A percentile compares a stretch with the other conserved stretches of the same genome.
phyloP scores from a whole-genome alignment of 2,888 invertebrate species.

The Polydrusus cervinus region DNA sequence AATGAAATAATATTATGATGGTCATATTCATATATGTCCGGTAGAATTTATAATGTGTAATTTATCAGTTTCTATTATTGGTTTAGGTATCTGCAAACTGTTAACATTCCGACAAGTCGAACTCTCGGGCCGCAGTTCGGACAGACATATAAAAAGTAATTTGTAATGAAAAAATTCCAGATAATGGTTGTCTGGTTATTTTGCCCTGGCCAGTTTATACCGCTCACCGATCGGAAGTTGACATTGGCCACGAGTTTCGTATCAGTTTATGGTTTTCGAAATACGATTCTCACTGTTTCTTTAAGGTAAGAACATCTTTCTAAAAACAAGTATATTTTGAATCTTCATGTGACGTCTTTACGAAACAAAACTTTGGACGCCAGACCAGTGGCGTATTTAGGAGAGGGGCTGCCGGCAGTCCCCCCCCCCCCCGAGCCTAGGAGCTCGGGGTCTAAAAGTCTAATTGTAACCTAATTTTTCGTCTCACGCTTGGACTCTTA shows the following conservation, averaged over 20 bases:
- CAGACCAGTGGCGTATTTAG: too few relatives aligned
- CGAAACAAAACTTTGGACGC: too few relatives aligned
- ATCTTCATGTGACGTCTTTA: too few relatives aligned
- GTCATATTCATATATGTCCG: constrained; percentile 49
- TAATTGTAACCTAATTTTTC: too few relatives aligned
- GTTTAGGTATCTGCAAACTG: constrained; percentile 59
- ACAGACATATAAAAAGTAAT: constrained; percentile 66
- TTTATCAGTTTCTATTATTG: constrained; percentile 60
- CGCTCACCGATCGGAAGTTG: constrained; percentile 55
- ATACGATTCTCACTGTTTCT: neutral
- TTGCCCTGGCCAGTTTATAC: constrained; percentile 59
- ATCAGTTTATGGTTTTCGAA: constrained; percentile 29
- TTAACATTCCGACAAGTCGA: constrained; percentile 61
- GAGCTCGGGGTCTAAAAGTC: too few relatives aligned
- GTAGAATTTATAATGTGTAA: constrained; percentile 53
- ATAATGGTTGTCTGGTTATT: constrained; percentile 66
- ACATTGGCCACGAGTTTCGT: constrained; percentile 47
- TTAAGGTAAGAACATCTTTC: too few relatives aligned
- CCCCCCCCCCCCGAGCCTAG: too few relatives aligned
- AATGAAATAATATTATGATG: constrained; percentile 46
- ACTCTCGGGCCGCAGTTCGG: constrained; percentile 59
- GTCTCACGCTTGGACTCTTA: too few relatives aligned
- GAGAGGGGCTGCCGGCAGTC: too few relatives aligned
- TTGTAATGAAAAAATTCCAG: constrained; percentile 65
- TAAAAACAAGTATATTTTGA: too few relatives aligned